Conservation (phyloP, 2,113 vertebrate genomes). For the Aegotheles bennettii region DNA sequence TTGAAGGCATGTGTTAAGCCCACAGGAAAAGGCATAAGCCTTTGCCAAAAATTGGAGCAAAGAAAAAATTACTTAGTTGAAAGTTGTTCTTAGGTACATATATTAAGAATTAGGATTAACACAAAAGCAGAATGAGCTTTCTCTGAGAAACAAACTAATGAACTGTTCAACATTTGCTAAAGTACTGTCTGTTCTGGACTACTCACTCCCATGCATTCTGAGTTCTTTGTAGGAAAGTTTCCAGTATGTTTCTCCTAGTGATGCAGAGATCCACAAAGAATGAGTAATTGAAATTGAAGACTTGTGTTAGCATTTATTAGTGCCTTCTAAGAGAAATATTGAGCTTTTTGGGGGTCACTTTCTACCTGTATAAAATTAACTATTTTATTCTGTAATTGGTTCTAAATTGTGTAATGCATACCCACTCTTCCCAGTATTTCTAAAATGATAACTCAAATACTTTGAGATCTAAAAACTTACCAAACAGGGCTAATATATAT, state of each 20-base stretch:
- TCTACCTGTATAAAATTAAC: not conserved
- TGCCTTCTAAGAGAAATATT: not conserved
- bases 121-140: not conserved
- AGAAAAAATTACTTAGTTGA: not conserved
- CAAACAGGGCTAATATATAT: not conserved
- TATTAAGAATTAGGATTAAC: not conserved
- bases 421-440: not conserved
- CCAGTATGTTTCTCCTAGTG: not conserved
- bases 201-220: accelerated
- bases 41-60: not conserved
- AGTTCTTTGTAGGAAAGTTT: not conserved
- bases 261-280: not conserved
- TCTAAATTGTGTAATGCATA: not conserved
- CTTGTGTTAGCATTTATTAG: not conserved
- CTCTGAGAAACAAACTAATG: not conserved
- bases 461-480: not conserved
- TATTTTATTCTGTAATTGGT: not conserved
- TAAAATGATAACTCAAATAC: not conserved
- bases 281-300: not conserved
- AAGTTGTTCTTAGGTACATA: not conserved
- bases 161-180: not conserved
- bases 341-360: not conserved
- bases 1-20: not conserved
- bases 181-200: not conserved
- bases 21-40: not conserved